Conservation (phyloP, 1,140 invertebrate species). For the Bilobella aurantiaca region DNA sequence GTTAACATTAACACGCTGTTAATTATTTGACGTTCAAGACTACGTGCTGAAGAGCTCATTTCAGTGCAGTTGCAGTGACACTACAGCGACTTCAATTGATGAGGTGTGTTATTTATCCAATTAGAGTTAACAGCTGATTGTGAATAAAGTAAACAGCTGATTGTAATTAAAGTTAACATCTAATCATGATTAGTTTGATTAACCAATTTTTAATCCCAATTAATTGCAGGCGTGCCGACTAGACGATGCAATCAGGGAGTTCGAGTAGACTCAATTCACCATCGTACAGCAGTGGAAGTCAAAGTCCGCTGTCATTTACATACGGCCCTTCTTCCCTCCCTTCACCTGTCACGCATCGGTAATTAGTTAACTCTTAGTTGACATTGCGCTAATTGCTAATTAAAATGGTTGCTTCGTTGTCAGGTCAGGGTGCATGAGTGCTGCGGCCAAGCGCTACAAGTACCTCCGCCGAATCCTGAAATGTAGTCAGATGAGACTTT, state of each 20-base stretch:
- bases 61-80: too few species aligned
- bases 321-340: slow-evolving; percentile 40
- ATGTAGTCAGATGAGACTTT: slow-evolving; percentile 98
- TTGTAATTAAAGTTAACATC: too few species aligned
- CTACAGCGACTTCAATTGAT: too few species aligned
- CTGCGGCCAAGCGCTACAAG: slow-evolving; percentile 83
- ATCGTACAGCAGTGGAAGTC: slow-evolving; percentile 36
- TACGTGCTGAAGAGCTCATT: too few species aligned
- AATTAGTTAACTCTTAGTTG: slow-evolving; percentile 2
- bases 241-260: neutral
- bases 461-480: slow-evolving; percentile 82
- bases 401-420: slow-evolving; percentile 28
- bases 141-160: too few species aligned
- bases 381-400: neutral
- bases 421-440: slow-evolving; percentile 63
- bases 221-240: too few species aligned
- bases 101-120: too few species aligned
- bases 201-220: too few species aligned
- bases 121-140: too few species aligned
- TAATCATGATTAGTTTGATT: too few species aligned
- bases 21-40: too few species aligned
- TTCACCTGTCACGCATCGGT: slow-evolving; percentile 44
- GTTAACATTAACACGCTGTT: too few species aligned
- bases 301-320: slow-evolving; percentile 40
- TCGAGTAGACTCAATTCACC: neutral